Percentiles rank a stretch among this genome's conserved stretches.
phyloP scores from a whole-genome alignment of 2,888 invertebrate species.

The Eupithecia exiguata region DNA sequence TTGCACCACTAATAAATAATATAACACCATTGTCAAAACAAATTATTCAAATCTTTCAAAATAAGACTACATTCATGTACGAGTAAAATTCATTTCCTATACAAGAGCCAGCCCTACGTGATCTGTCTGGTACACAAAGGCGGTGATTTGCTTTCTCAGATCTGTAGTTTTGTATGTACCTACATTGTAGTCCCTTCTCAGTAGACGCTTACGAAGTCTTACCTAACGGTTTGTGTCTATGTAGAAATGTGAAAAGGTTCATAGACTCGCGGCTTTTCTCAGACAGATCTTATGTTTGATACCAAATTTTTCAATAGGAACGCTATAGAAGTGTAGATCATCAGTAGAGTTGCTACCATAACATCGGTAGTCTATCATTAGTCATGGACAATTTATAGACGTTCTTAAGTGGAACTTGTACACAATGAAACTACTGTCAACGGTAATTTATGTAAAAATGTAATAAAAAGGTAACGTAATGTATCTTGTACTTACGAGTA shows the following conservation, averaged over 20 bases:
- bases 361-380: background rate
- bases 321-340: background rate
- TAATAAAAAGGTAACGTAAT: background rate
- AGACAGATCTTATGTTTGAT: constrained; percentile 26
- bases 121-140: constrained; percentile 52
- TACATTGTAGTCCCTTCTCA: constrained; percentile 43
- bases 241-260: constrained; percentile 17
- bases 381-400: background rate
- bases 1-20: background rate
- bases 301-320: constrained; percentile 16
- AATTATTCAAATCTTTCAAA: background rate
- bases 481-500: background rate
- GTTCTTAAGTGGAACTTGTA: background rate
- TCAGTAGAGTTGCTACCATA: background rate
- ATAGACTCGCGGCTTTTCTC: constrained; percentile 17
- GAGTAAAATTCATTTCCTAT: background rate
- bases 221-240: constrained; percentile 53
- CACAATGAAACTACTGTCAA: constrained; percentile 2
- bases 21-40: background rate
- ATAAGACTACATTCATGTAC: background rate
- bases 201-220: constrained; percentile 39
- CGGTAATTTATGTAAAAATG: constrained; percentile 1
- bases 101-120: constrained; percentile 46
- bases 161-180: constrained; percentile 41
- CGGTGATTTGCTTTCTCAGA: constrained; percentile 58